Base-by-base conservation (phyloP, 1,140 invertebrate genomes). In the Leptinotarsa defecta region DNA sequence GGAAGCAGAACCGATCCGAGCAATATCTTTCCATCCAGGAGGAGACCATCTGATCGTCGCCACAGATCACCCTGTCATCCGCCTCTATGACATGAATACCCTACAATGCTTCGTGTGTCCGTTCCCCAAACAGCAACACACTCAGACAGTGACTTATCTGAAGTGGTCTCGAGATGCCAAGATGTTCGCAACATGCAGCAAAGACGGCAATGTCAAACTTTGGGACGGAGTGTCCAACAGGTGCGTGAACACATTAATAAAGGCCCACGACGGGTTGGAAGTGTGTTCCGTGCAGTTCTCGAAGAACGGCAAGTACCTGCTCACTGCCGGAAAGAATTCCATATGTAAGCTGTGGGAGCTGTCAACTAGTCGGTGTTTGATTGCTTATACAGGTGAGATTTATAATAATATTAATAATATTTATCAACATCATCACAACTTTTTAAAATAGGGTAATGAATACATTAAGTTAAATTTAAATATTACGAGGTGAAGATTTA, bases 331-430 rank as follows among this genome's bases (percentile, higher is more conserved):
- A 8, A 94, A 98, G 88, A 98, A 99, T 88, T 98, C 96, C 0
- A 88, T 98, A 49, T 96, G 99, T 5, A 99, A 99, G 87, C 86
- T 99, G 43, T 99, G 98, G 98, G 98, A 99, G 86, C 86, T 99
- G 72, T 96, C 97, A 0, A 98, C 97, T 20, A 97, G 95, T 81
- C 89, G 98, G 63, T 98, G 97, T 88, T 88, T 99, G 22, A 98
- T 99, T 81, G 96, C 96, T 0, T 99, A 99, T 86, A 96, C 94
- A 86, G 90, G 3, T 73, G 43, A 73, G 52, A 57, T 57, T 57
- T 57, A 43, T 43, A 11, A 43, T 43, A 43, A 11, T 43, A 43
- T 43, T 43, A 11, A 43, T 43, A 43, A 43, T 43, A 43, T 43
- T 43, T 3, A 43, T 43, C 0, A 43, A 3, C 34, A 11, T 43